Conservation (phyloP, 2,888 invertebrate species). For the Dynastes hyllus region DNA sequence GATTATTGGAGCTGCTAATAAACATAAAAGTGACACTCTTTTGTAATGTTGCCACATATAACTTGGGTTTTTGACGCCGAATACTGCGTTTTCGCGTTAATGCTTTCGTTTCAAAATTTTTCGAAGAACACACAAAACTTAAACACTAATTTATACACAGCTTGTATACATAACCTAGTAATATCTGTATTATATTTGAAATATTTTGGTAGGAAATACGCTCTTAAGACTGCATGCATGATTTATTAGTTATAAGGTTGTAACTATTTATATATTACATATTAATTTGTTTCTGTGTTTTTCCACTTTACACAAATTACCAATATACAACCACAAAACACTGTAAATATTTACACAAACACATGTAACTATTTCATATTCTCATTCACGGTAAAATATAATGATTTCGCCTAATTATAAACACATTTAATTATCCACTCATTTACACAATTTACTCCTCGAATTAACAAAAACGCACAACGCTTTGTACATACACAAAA, state of each 20-base stretch:
- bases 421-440: conserved; percentile 35
- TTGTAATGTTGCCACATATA: too few relatives aligned
- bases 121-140: too few relatives aligned
- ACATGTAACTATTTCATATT: conserved; percentile 13
- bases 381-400: conserved; percentile 29
- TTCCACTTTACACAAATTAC: conserved; percentile 35
- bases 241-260: conserved; percentile 37
- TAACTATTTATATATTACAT: conserved; percentile 28
- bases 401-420: conserved; percentile 34
- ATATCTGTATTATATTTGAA: too few relatives aligned
- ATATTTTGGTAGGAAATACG: too few relatives aligned
- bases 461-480: conserved; percentile 57
- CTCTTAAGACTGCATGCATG: background rate
- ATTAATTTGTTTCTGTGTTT: conserved; percentile 42
- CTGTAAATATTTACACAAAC: conserved; percentile 43
- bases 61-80: too few relatives aligned
- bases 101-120: too few relatives aligned
- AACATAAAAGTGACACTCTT: too few relatives aligned
- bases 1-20: too few relatives aligned
- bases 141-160: too few relatives aligned
- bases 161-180: too few relatives aligned
- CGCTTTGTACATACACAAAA: conserved; percentile 65
- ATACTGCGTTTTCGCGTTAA: too few relatives aligned
- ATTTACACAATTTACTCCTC: conserved; percentile 32
- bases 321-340: conserved; percentile 37